phyloP scores from a whole-genome alignment of 2,888 invertebrate species.

The Sepiola atlantica region DNA sequence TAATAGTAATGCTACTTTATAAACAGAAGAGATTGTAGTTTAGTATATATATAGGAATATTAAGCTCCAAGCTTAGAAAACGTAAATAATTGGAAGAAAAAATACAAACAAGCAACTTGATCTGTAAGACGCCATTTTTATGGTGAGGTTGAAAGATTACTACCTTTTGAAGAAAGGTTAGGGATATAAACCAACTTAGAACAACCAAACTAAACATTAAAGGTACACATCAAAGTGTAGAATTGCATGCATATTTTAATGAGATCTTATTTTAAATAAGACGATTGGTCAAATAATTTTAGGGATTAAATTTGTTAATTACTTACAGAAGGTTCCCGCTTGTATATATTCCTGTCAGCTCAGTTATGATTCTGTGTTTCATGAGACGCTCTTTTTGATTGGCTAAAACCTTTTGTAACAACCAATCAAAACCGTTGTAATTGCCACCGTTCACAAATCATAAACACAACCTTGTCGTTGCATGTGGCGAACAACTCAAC shows the following conservation, averaged over 20 bases:
- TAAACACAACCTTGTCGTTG: neutral
- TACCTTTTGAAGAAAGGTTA: neutral
- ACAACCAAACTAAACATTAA: neutral
- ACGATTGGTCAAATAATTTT: neutral
- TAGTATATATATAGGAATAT: too few relatives aligned
- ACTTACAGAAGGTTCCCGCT: conserved; percentile 44
- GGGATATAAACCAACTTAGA: neutral
- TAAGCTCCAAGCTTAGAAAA: neutral
- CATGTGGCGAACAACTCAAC: conserved; percentile 35
- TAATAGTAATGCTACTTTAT: too few relatives aligned
- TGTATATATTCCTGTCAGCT: neutral
- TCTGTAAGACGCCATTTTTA: neutral
- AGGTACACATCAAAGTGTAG: neutral
- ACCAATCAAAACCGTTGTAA: neutral
- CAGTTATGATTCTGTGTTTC: neutral
- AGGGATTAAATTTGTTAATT: neutral
- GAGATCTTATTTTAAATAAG: neutral
- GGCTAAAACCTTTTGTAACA: neutral
- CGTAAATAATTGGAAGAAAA: neutral
- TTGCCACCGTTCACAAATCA: neutral
- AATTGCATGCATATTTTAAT: neutral
- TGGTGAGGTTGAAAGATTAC: neutral
- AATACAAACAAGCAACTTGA: too few relatives aligned
- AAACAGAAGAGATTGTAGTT: too few relatives aligned
- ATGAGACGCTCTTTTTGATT: conserved; percentile 33